Evolutionary conservation across 2,888 invertebrate genomes (phyloP), one percentile per base, ranked within the genome.

Genomic region (Agrotis clavis): DNA sequence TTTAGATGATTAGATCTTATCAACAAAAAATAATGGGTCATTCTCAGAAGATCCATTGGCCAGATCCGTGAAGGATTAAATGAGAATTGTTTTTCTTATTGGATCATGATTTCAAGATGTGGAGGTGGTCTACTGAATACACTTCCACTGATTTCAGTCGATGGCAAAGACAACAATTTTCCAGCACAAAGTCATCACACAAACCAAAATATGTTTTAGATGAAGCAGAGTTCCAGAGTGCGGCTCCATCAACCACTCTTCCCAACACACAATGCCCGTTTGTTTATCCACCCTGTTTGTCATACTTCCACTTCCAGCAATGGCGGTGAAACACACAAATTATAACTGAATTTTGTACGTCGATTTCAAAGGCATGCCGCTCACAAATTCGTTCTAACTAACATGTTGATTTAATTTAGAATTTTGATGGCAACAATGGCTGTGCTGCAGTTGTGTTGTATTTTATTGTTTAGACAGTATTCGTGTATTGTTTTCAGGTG

Each of bases 211-310:
- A 78, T 80, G 68, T 82, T 80, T 72, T 77, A 76, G 71, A 72
- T 75, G 64, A 75, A 79, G 81, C 70, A 54, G 71, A 61, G 71
- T 66, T 50, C 45, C 53, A 35, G 68, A 79, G 77, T 83, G 74
- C 57, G 59, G 68, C 74, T 59, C 54, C 81, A 80, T 76, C 69
- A 89, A 84, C 88, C 89, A 90, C 92, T 92, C 90, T 90, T 92
- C 82, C 82, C 73, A 77, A 83, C 84, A 88, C 90, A 92, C 91
- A 92, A 90, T 87, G 87, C 76, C 71, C 88, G 91, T 88, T 87
- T 94, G 93, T 94, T 93, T 93, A 91, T 90, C 90, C 88, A 86
- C 86, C 85, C 87, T 93, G 93, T 94, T 94, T 93, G 92, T 89
- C 78, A 74, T 41, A 41, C 41, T 11, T 30, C 5, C 87, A 87